Conservation (phyloP, 2,113 vertebrate genomes). For the Percina caprodes region DNA sequence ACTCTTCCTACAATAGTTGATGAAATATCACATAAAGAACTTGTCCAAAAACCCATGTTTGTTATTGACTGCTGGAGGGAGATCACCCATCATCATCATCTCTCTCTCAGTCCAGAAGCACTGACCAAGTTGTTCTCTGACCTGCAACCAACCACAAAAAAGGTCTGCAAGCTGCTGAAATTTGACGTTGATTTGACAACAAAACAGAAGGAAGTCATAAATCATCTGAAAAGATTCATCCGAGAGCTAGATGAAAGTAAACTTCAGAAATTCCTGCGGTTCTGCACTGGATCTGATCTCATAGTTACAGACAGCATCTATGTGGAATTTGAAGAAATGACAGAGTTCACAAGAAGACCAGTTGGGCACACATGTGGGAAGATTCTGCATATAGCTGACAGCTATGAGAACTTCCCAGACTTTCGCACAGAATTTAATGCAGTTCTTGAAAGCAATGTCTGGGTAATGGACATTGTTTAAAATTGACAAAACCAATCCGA, state of each 20-base stretch:
- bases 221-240: slow-evolving; percentile 18
- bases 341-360: too few species aligned
- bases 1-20: too few species aligned
- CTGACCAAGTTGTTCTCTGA: too few species aligned
- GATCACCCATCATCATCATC: too few species aligned
- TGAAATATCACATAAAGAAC: too few species aligned
- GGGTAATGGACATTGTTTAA: slow-evolving; percentile 8
- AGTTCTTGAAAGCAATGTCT: slow-evolving; percentile 13
- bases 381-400: slow-evolving; percentile 1
- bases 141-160: too few species aligned
- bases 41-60: too few species aligned
- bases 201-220: too few species aligned
- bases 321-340: slow-evolving; percentile 35
- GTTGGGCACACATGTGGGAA: background rate
- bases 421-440: background rate
- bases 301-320: slow-evolving; percentile 7
- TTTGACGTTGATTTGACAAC: too few species aligned
- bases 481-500: background rate
- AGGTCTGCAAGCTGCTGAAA: too few species aligned
- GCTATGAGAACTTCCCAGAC: background rate
- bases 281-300: slow-evolving; percentile 26
- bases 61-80: too few species aligned
- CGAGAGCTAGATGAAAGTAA: slow-evolving; percentile 37
- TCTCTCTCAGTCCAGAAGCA: too few species aligned
- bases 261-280: slow-evolving; percentile 27